Base-by-base conservation (phyloP, 2,797 vertebrate species). In the Synaphobranchus kaupii region DNA sequence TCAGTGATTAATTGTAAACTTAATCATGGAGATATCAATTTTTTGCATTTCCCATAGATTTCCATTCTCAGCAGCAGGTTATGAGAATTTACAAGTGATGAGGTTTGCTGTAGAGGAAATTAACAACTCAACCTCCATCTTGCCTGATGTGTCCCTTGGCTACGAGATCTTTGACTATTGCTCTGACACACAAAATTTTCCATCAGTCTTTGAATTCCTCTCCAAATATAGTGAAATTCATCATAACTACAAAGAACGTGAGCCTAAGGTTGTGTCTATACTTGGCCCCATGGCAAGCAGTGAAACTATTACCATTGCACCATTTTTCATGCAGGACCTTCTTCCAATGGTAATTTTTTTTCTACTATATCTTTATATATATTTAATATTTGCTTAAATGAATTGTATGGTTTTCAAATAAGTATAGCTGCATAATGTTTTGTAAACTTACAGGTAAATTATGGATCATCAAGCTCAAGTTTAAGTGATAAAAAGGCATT, bases 151-250 rank as follows among this genome's bases (percentile, higher is more conserved):
- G n/a, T 93, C 84, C 44, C 92, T 97, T 2, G 97, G 97, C 84
- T 97, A 97, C n/a, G 92, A 96, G 76, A 93, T 97, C 39, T 95
- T 96, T 88, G 97, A 97, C 56, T 87, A 93, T 84, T 97, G 97
- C 90, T 95, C 95, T 4, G 47, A 92, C 5, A 83, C 22, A 0
- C 44, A 88, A 3, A 94, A 85, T 87, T 94, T 95, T 28, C 90
- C 93, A 4, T 89, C 86, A 0, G 66, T 94, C 34, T 91, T 96
- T 0, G 86, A 91, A 6, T 91, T 95, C 9, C 87, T 94, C 31
- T 95, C 94, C 13, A 58, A 84, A 20, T 90, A 94, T 12, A 89
- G 85, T 81, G 83, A 81, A 50, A 88, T 92, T 3, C 90, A 86
- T 88, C 22, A 1, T 22, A 71, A 86, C 1, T 0, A 52, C 4